Evolutionary conservation across 1,140 invertebrate species (phyloP).

Genomic region (Hestina assimilis): DNA sequence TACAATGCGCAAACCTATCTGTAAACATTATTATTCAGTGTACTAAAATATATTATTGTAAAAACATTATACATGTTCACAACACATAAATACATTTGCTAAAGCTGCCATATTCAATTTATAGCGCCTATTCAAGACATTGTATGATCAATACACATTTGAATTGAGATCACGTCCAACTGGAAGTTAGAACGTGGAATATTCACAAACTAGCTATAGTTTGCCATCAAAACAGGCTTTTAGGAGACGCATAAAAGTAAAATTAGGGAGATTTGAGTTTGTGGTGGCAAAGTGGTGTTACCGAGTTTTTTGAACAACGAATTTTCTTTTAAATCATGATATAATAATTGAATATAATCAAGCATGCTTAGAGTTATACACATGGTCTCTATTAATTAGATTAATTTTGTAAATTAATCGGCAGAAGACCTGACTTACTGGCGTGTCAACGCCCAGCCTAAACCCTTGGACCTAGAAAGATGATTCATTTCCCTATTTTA

Average conservation of each 20-base stretch:
- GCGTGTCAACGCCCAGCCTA: too few species aligned
- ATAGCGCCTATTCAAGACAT: slow-evolving; percentile 54
- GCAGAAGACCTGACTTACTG: too few species aligned
- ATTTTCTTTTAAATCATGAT: neutral
- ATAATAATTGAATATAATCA: too few species aligned
- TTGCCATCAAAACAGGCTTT: slow-evolving; percentile 45
- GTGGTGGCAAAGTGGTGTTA: slow-evolving; percentile 17
- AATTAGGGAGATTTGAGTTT: slow-evolving; percentile 24
- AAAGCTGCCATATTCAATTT: slow-evolving; percentile 46
- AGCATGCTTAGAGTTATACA: too few species aligned
- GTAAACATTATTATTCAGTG: too few species aligned
- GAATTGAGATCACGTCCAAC: slow-evolving; percentile 35
- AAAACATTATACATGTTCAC: too few species aligned
- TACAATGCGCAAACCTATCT: too few species aligned
- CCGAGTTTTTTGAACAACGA: neutral
- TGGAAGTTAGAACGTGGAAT: slow-evolving; percentile 36
- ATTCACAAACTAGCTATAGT: slow-evolving; percentile 38
- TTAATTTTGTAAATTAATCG: too few species aligned
- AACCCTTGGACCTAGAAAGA: too few species aligned
- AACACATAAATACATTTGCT: neutral
- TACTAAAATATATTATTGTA: too few species aligned
- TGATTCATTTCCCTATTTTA: too few species aligned
- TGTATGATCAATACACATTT: slow-evolving; percentile 33
- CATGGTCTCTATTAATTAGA: too few species aligned
- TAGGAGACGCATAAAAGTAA: slow-evolving; percentile 55